Base-by-base conservation (phyloP, 2,888 invertebrate species). In the Drosophila meridiana region DNA sequence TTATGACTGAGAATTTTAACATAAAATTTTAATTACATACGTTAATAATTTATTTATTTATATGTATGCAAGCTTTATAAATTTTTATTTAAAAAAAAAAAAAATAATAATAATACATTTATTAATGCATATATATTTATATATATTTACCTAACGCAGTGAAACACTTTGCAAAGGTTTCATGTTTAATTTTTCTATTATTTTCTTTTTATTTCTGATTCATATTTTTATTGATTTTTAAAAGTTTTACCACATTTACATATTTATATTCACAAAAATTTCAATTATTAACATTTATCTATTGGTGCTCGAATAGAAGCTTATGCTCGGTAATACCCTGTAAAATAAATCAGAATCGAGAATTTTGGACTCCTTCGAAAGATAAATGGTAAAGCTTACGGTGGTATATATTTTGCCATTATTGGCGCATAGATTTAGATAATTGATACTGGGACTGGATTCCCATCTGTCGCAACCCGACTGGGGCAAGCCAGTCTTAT, bases 391-490 rank as follows among this genome's bases (percentile, higher is more conserved):
- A 36, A 36, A 1, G 7, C 47, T 50, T 32, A 50, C 50, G 0
- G 0, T n/a, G 5, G 0, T 0, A 50, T 9, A 50, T n/a, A n/a
- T 50, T 50, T n/a, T 4, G 1, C 89, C 87, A 1, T 20, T 28
- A 32, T 88, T 88, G 1, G 7, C 6, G 50, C 86, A 89, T 1
- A 87, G 79, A 68, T 76, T 32, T 0, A 20, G 0, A 52, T 72
- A 74, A 0, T 40, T 14, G 0, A 0, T 0, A 43, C 75, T 85
- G 7, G 20, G 4, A 0, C 3, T 1, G 0, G 76, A 4, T 1
- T 36, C 14, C 86, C 87, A 89, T 4, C 20, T 48, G 0, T 45
- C 8, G 36, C 86, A 86, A 1, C 45, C 34, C n/a, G 63, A 74
- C 11, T 34, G 34, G 2, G 88, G 34, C 0, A 28, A 4, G 0